phyloP scores from a whole-genome alignment of 2,797 vertebrate species.

The Mus spretus region DNA sequence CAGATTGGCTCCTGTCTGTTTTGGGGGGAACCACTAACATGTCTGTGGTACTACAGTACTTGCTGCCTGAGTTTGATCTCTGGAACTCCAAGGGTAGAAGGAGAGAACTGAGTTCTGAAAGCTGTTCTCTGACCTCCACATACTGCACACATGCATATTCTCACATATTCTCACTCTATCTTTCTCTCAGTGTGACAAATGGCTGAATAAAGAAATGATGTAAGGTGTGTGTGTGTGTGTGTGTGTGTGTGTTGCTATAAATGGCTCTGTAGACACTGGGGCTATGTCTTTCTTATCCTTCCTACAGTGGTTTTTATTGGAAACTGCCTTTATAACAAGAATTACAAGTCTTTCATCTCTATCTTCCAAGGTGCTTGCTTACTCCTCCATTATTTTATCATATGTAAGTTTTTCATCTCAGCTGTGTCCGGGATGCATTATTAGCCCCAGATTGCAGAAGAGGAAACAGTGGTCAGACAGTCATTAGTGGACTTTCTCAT shows the following conservation, averaged over 20 bases:
- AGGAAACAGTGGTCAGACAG: conserved; percentile 27
- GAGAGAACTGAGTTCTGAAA: neutral
- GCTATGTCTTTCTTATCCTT: neutral
- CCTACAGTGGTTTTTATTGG: neutral
- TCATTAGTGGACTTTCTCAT: conserved; percentile 2
- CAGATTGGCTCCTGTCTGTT: too few relatives aligned
- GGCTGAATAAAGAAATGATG: neutral
- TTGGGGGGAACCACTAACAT: neutral
- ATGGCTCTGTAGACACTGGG: neutral
- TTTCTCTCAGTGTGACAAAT: neutral
- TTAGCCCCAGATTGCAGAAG: neutral
- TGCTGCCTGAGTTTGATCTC: neutral
- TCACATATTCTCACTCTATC: neutral
- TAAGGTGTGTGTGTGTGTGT: neutral
- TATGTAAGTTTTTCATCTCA: neutral
- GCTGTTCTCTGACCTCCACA: neutral
- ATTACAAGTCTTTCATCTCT: neutral
- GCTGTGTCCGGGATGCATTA: conserved; percentile 5
- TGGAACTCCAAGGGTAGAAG: neutral
- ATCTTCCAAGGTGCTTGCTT: neutral
- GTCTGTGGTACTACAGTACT: neutral
- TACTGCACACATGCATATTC: neutral
- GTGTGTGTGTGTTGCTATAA: neutral
- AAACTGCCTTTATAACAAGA: conserved; percentile 20
- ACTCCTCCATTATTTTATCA: neutral